Percentiles rank a stretch among this genome's conserved stretches.
Conservation (phyloP, 2,888 invertebrate species). For the Ethmia dodecea region DNA sequence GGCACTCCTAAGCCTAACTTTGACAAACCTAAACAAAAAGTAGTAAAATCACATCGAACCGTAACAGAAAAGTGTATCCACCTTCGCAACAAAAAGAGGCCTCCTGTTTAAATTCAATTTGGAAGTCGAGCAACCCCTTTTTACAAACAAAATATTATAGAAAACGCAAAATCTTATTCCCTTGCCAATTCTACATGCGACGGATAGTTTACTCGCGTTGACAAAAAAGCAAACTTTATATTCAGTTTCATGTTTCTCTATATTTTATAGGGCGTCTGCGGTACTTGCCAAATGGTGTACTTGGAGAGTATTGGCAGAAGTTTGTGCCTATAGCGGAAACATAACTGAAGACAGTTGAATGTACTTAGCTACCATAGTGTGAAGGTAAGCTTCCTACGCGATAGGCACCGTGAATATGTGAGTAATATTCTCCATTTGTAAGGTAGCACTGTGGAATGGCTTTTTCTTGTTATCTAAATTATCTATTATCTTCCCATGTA, state of each 20-base stretch:
- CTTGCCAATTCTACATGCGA: slow-evolving; percentile 39
- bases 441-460: slow-evolving; percentile 38
- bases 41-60: slow-evolving; percentile 30
- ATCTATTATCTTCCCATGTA: slow-evolving; percentile 45
- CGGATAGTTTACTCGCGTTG: slow-evolving; percentile 30
- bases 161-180: slow-evolving; percentile 41
- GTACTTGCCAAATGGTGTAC: slow-evolving; percentile 63
- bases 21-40: slow-evolving; percentile 35
- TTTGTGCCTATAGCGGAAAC: slow-evolving; percentile 39
- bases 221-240: slow-evolving; percentile 42
- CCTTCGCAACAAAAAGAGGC: slow-evolving; percentile 27
- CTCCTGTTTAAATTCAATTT: slow-evolving; percentile 46
- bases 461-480: slow-evolving; percentile 65
- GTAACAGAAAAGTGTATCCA: slow-evolving; percentile 35
- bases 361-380: slow-evolving; percentile 5
- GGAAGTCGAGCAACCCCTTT: slow-evolving; percentile 30
- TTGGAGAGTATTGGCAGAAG: slow-evolving; percentile 40
- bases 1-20: slow-evolving; percentile 26
- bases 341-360: slow-evolving; percentile 32
- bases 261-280: slow-evolving; percentile 37
- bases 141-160: slow-evolving; percentile 43
- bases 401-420: slow-evolving; percentile 29
- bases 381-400: slow-evolving; percentile 18
- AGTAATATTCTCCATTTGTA: slow-evolving; percentile 49
- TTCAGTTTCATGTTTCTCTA: slow-evolving; percentile 38